These are phyloP conservation scores for Archilochus colubris DNA, from an alignment of 2,113 vertebrate species.

Conservation along the genomic window DNA sequence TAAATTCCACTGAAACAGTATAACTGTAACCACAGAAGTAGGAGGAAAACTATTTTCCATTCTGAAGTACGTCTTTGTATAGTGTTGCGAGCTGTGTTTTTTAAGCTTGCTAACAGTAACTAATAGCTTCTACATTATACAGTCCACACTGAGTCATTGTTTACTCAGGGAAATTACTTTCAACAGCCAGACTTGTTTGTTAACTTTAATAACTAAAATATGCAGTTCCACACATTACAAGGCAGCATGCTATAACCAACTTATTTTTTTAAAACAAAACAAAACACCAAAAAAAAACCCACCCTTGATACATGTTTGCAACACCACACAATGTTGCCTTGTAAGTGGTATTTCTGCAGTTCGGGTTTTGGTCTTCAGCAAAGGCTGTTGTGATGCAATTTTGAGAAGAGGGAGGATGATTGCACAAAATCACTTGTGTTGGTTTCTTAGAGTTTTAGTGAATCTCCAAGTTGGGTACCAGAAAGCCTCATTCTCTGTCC, in stretches of 20 bases:
- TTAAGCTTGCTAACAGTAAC: conserved; percentile 47
- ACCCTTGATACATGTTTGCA: background rate
- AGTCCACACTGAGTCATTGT: conserved; percentile 56
- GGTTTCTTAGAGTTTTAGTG: background rate
- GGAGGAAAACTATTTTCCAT: conserved; percentile 53
- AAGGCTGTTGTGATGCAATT: background rate
- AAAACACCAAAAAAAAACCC: too few relatives aligned
- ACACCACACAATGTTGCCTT: background rate
- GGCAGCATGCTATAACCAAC: conserved; percentile 12
- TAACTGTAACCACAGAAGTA: conserved; percentile 8
- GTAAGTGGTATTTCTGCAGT: background rate
- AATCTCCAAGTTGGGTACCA: conserved; percentile 10
- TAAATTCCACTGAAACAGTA: conserved; percentile 32
- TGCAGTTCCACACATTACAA: conserved; percentile 12
- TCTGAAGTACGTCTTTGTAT: conserved; percentile 48
- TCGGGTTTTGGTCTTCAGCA: background rate
- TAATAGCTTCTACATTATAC: conserved; percentile 54
- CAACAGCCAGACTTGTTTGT: conserved; percentile 58
- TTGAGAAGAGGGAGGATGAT: background rate
- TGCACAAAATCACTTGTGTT: background rate
- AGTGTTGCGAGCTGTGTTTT: background rate
- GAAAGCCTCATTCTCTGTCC: background rate
- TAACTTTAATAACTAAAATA: conserved; percentile 38
- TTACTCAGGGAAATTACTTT: conserved; percentile 58
- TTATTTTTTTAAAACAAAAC: background rate